Evolutionary conservation across 1,140 invertebrate species (phyloP).

Genomic region (Chrysomallon squamiferum): DNA sequence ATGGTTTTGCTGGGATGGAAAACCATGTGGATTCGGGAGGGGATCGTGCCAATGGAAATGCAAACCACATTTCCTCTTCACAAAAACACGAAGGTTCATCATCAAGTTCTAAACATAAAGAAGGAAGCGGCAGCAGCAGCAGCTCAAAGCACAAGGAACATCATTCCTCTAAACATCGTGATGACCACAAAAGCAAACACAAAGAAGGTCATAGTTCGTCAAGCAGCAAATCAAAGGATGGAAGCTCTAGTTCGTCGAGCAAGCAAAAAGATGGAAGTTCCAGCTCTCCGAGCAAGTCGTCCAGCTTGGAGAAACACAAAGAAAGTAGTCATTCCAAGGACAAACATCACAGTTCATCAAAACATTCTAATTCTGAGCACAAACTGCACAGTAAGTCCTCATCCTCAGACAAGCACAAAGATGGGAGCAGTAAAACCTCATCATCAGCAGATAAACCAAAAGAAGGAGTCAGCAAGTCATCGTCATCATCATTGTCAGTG

Average conservation of each 20-base stretch:
- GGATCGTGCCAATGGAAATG: background rate
- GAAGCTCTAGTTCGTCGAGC: slow-evolving; percentile 17
- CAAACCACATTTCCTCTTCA: slow-evolving; percentile 22
- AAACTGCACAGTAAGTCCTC: slow-evolving; percentile 35
- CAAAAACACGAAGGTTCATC: slow-evolving; percentile 25
- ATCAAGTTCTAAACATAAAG: slow-evolving; percentile 23
- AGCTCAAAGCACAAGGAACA: slow-evolving; percentile 2
- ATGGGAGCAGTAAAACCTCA: slow-evolving; percentile 44
- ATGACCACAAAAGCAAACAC: slow-evolving; percentile 56
- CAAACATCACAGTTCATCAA: background rate
- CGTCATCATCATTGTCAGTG: slow-evolving; percentile 17
- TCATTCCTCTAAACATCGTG: slow-evolving; percentile 9
- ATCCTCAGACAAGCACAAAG: no score
- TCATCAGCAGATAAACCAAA: slow-evolving; percentile 68
- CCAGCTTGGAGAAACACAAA: slow-evolving; percentile 4
- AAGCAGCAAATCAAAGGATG: slow-evolving; percentile 56
- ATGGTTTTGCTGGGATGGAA: background rate
- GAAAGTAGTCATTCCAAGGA: background rate
- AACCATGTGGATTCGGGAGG: slow-evolving; percentile 1
- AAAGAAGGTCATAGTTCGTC: slow-evolving; percentile 63
- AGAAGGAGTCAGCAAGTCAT: slow-evolving; percentile 39
- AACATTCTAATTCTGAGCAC: background rate
- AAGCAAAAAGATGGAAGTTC: slow-evolving; percentile 22
- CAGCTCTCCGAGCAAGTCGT: slow-evolving; percentile 9
- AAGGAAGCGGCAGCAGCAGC: slow-evolving; percentile 11